phyloP scores from a whole-genome alignment of 2,888 invertebrate species.

The Nomada fucata region DNA sequence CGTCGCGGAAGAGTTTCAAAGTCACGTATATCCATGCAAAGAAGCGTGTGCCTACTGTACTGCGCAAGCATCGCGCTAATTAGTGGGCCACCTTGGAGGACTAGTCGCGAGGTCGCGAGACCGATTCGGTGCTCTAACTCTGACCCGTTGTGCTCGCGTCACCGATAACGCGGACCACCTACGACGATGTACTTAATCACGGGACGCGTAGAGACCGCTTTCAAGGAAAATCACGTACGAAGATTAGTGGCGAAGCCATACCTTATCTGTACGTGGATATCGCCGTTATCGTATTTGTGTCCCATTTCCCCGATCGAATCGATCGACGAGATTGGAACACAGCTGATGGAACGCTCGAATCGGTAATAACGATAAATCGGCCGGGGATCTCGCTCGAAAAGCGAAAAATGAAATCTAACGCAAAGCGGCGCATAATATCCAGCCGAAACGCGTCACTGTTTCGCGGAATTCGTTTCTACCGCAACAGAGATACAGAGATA shows the following conservation, averaged over 20 bases:
- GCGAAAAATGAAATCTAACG: not conserved
- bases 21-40: not conserved
- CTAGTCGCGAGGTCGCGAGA: not conserved
- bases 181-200: slow-evolving; percentile 13
- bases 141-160: not conserved
- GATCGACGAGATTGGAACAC: not conserved
- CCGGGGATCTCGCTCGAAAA: not conserved
- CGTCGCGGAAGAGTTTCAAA: too few relatives aligned
- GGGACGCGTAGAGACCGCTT: not conserved
- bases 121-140: not conserved
- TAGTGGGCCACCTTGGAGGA: not conserved
- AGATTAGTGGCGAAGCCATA: slow-evolving; percentile 14
- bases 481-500: not conserved
- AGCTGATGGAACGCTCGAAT: too few relatives aligned
- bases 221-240: slow-evolving; percentile 1
- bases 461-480: slow-evolving; percentile 1
- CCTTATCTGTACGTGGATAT: slow-evolving; percentile 40
- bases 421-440: not conserved
- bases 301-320: slow-evolving; percentile 25
- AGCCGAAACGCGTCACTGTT: not conserved
- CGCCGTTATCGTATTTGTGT: slow-evolving; percentile 19
- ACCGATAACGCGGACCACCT: not conserved
- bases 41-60: too few relatives aligned
- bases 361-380: not conserved
- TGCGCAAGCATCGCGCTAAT: not conserved